A percentile compares a stretch with the other conserved stretches of the same genome.
These are phyloP conservation scores for Thyatira batis DNA, from an alignment of 2,888 invertebrate genomes.

Conservation along the genomic window DNA sequence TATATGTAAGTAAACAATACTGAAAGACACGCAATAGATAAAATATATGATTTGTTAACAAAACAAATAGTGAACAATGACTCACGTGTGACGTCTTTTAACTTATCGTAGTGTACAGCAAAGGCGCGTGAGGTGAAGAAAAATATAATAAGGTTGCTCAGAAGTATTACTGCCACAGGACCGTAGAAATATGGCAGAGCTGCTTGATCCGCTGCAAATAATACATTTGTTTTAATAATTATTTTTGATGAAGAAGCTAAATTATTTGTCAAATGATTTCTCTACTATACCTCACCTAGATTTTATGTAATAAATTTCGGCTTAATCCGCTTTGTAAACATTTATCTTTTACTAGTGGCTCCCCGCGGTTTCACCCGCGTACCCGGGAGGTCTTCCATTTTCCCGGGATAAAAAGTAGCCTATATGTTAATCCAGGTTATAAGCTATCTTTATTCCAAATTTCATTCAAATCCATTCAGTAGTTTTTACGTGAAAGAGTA, in stretches of 20 bases:
- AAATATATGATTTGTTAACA: background rate
- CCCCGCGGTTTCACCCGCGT: too few species aligned
- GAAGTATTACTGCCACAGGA: constrained; percentile 80
- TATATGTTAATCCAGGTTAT: too few species aligned
- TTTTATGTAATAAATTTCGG: too few species aligned
- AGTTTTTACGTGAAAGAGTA: too few species aligned
- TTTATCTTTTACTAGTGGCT: too few species aligned
- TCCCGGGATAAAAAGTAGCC: too few species aligned
- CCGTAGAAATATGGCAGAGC: constrained; percentile 84
- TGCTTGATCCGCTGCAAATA: constrained; percentile 77
- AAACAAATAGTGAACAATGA: constrained; percentile 13
- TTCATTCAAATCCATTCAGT: too few species aligned
- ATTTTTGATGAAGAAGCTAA: background rate
- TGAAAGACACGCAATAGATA: background rate
- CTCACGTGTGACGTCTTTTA: constrained; percentile 76
- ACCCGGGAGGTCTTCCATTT: too few species aligned
- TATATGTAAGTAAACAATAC: background rate
- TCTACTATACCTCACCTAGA: too few species aligned
- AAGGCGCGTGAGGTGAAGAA: constrained; percentile 78
- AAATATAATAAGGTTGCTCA: constrained; percentile 80
- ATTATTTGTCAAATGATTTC: too few species aligned
- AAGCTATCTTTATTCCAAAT: too few species aligned
- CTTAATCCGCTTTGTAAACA: too few species aligned
- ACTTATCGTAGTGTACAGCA: constrained; percentile 75
- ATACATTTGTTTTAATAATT: constrained; percentile 12